These are phyloP conservation scores for Encarsia formosa DNA, from an alignment of 2,888 invertebrate genomes.

Conservation along the genomic window DNA sequence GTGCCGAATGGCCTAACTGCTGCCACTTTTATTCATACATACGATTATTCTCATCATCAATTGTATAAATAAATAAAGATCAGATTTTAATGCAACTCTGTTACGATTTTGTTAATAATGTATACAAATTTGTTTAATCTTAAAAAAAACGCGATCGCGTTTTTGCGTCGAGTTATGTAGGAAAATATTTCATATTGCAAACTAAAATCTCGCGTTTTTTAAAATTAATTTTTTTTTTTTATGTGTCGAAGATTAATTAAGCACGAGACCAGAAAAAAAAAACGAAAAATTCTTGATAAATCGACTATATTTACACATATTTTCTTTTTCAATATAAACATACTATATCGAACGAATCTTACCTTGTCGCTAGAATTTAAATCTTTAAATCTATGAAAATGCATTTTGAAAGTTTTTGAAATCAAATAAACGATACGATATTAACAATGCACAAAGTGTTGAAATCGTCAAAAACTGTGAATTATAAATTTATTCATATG, in stretches of 20 bases:
- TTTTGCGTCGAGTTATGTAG: no score
- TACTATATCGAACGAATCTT: no score
- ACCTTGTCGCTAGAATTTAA: slow-evolving; percentile 41
- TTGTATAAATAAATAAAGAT: slow-evolving; percentile 33
- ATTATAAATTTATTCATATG: neutral
- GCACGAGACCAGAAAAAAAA: no score
- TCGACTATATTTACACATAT: slow-evolving; percentile 33
- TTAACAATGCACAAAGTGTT: slow-evolving; percentile 21
- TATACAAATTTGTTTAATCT: neutral
- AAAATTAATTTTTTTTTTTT: slow-evolving; percentile 47
- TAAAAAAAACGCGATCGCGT: slow-evolving; percentile 16
- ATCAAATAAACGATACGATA: slow-evolving; percentile 6
- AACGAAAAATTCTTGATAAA: no score
- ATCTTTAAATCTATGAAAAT: slow-evolving; percentile 39
- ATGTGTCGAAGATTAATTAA: no score
- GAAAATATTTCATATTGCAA: no score
- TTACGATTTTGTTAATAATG: no score
- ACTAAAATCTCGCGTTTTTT: no score
- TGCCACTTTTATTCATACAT: slow-evolving; percentile 46
- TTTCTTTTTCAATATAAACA: slow-evolving; percentile 34
- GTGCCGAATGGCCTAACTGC: slow-evolving; percentile 52
- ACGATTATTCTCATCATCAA: slow-evolving; percentile 45
- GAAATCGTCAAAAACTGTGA: slow-evolving; percentile 14
- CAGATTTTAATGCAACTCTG: slow-evolving; percentile 47
- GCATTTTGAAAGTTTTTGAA: slow-evolving; percentile 22